These are phyloP conservation scores for Corvus hawaiiensis DNA, from an alignment of 2,113 vertebrate species.

Conservation along the genomic window DNA sequence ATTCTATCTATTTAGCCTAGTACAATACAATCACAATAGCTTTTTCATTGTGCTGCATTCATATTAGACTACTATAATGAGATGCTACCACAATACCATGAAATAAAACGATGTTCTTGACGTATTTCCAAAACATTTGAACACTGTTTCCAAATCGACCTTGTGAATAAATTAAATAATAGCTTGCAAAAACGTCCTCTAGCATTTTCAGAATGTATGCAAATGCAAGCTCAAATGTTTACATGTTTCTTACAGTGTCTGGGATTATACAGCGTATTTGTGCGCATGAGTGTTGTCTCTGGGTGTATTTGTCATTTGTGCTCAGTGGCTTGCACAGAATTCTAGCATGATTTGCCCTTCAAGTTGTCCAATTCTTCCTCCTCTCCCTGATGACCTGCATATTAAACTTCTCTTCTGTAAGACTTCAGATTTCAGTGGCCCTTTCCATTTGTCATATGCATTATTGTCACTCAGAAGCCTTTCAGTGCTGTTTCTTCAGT, in stretches of 20 bases:
- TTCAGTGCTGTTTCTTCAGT: constrained; percentile 1
- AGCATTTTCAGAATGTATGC: constrained; percentile 55
- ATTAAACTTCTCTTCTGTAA: constrained; percentile 63
- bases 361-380: constrained; percentile 59
- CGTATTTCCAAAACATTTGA: constrained; percentile 63
- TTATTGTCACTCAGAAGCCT: constrained; percentile 59
- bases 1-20: constrained; percentile 51
- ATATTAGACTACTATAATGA: constrained; percentile 53
- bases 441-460: constrained; percentile 51
- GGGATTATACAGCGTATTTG: constrained; percentile 38
- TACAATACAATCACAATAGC: constrained; percentile 49
- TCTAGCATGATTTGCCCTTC: constrained; percentile 62
- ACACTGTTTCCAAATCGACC: constrained; percentile 61
- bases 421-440: constrained; percentile 51
- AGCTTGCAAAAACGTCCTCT: constrained; percentile 61
- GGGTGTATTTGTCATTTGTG: constrained; percentile 60
- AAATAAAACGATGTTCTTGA: constrained; percentile 56
- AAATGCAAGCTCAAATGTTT: constrained; percentile 63
- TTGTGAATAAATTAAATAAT: constrained; percentile 62
- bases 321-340: constrained; percentile 52
- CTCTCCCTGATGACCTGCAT: constrained; percentile 53
- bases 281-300: constrained; percentile 48
- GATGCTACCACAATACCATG: constrained; percentile 42
- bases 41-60: constrained; percentile 57
- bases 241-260: constrained; percentile 66